Evolutionary conservation across 2,797 vertebrate species (phyloP).

Genomic region (Podarcis siculus): DNA sequence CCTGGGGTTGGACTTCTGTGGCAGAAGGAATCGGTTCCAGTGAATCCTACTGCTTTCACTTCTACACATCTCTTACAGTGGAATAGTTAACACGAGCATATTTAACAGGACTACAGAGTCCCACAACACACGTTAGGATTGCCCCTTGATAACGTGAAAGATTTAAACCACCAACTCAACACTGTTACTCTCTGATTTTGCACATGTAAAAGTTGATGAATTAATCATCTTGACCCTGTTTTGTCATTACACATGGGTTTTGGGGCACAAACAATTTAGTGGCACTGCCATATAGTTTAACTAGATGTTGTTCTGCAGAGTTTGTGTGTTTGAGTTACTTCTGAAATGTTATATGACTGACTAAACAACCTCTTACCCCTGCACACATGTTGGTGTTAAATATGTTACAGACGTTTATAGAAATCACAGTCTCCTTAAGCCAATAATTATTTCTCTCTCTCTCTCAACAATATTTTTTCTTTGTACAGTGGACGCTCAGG

Average conservation of each 20-base stretch:
- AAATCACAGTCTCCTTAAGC: conserved; percentile 3
- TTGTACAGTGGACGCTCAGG: no score
- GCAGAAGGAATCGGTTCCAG: not conserved
- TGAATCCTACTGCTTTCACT: not conserved
- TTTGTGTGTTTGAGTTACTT: conserved; percentile 41
- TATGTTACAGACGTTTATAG: not conserved
- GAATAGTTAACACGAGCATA: not conserved
- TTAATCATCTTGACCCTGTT: conserved; percentile 44
- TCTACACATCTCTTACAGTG: not conserved
- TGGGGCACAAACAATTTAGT: conserved; percentile 39
- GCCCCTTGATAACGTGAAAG: not conserved
- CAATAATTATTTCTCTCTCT: conserved; percentile 49
- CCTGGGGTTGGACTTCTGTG: not conserved
- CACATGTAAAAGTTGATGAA: conserved; percentile 9
- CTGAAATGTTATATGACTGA: conserved; percentile 26
- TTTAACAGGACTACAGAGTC: not conserved
- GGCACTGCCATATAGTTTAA: not conserved
- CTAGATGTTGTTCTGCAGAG: not conserved
- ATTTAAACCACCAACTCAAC: conserved; percentile 19
- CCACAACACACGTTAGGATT: not conserved
- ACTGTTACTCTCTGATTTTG: not conserved
- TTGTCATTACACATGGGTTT: conserved; percentile 23
- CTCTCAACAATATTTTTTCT: no score
- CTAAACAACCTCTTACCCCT: not conserved
- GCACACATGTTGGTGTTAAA: not conserved